These are phyloP conservation scores for Orbicella faveolata DNA, from an alignment of 64 coral and sea anemone species.

Conservation along the genomic window DNA sequence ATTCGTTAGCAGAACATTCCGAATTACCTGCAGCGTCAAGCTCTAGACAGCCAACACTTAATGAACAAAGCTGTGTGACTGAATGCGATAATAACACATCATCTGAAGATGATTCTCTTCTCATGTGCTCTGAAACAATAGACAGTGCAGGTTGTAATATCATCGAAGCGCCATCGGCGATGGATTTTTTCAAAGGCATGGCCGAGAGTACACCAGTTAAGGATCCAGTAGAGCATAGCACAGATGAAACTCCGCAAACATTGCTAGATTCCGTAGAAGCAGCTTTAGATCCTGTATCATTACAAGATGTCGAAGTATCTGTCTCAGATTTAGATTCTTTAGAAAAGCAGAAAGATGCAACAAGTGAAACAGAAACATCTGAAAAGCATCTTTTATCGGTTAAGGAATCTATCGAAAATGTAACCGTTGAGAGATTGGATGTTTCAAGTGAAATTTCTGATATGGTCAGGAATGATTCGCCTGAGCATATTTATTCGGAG, in stretches of 20 bases:
- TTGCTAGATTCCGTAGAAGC: not conserved
- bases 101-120: slow-evolving; percentile 83
- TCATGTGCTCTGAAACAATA: slow-evolving; percentile 86
- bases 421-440: slow-evolving; percentile 39
- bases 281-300: not conserved
- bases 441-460: slow-evolving; percentile 16
- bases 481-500: not conserved
- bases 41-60: not conserved
- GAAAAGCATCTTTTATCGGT: not conserved
- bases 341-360: not conserved
- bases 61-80: not conserved
- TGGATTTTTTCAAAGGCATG: slow-evolving; percentile 29
- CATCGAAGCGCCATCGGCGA: slow-evolving; percentile 22
- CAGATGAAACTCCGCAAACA: not conserved
- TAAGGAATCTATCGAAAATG: slow-evolving; percentile 42
- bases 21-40: not conserved
- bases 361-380: not conserved
- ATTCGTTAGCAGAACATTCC: not conserved
- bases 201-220: not conserved
- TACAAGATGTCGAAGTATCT: slow-evolving; percentile 19
- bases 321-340: not conserved
- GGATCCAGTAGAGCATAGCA: not conserved
- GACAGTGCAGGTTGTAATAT: slow-evolving; percentile 51
- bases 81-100: slow-evolving; percentile 59
- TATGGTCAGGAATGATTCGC: not conserved